phyloP scores from a whole-genome alignment of 2,113 vertebrate genomes.

The Mormoops blainvillei region DNA sequence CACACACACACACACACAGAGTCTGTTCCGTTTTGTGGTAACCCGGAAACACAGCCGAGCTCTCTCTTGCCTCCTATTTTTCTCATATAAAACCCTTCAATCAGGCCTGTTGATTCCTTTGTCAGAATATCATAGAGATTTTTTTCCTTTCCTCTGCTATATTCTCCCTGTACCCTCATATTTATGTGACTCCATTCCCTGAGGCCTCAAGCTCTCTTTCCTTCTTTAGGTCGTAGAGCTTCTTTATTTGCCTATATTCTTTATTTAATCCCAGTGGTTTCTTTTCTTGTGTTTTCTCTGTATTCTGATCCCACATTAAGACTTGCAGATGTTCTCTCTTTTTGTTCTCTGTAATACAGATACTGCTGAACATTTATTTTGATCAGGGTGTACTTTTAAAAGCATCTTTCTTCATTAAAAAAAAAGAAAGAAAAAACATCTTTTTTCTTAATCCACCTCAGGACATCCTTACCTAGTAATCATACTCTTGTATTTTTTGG shows the following conservation, averaged over 20 bases:
- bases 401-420: background rate
- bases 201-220: background rate
- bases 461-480: background rate
- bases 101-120: background rate
- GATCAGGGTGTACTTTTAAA: background rate
- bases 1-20: background rate
- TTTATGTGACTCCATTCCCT: background rate
- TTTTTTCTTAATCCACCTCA: background rate
- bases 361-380: background rate
- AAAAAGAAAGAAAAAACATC: background rate
- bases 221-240: background rate
- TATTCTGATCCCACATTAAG: background rate
- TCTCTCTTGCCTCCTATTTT: background rate
- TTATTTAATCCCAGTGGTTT: background rate
- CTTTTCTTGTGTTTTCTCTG: background rate
- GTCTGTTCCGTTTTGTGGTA: background rate
- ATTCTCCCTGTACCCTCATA: background rate
- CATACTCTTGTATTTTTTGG: background rate
- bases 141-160: background rate
- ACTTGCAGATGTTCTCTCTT: background rate
- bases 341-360: background rate
- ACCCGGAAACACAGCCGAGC: background rate
- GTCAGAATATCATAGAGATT: background rate
- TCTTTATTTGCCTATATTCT: background rate
- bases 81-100: background rate